Conservation (phyloP, 2,113 vertebrate genomes). For the Numida meleagris region DNA sequence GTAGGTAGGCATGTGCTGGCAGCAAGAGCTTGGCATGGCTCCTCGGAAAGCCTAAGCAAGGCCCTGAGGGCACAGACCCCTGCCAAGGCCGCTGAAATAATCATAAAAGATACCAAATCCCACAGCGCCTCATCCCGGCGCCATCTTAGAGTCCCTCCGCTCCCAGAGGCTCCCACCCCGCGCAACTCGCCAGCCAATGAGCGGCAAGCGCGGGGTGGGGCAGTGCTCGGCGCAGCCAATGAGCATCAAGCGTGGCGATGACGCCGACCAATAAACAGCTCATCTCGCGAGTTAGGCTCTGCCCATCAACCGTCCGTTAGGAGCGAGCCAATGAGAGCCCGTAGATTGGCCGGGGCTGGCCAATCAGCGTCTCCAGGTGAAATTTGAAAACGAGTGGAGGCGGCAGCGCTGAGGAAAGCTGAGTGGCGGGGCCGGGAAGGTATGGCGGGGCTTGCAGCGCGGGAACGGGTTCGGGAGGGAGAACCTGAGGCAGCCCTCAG, state of each 20-base stretch:
- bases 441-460: fast-evolving
- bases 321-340: neutral
- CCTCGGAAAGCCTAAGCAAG: fast-evolving
- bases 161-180: fast-evolving
- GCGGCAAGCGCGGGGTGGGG: fast-evolving
- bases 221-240: fast-evolving
- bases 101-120: neutral
- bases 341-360: fast-evolving
- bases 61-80: fast-evolving
- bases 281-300: fast-evolving
- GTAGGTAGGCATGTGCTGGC: neutral
- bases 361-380: slow-evolving; percentile 9
- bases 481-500: fast-evolving
- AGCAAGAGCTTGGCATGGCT: neutral
- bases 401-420: fast-evolving
- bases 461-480: fast-evolving
- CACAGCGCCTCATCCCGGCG: fast-evolving
- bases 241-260: fast-evolving
- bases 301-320: fast-evolving
- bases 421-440: fast-evolving
- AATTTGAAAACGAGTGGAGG: slow-evolving; percentile 37
- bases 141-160: neutral
- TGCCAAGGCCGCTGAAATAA: fast-evolving
- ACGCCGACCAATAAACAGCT: fast-evolving
- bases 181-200: neutral